Evolutionary conservation across 2,113 vertebrate genomes (phyloP).

Genomic region (Arvicanthis niloticus): DNA sequence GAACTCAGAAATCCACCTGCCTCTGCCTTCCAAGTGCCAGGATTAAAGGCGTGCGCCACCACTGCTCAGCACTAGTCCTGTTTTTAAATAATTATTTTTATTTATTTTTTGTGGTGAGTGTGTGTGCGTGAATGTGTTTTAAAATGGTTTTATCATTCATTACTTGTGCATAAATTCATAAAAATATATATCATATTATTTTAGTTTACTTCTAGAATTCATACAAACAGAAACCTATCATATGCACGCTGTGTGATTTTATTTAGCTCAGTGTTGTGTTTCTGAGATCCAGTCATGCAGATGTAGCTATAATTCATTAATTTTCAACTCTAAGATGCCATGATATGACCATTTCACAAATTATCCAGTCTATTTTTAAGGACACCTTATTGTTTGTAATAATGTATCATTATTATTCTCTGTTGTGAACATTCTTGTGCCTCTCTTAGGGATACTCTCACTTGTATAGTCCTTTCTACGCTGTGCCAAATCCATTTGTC

Average conservation of each 20-base stretch:
- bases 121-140: background rate
- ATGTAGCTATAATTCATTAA: background rate
- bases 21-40: no score
- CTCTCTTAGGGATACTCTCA: constrained; percentile 14
- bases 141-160: background rate
- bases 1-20: no score
- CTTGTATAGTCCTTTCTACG: background rate
- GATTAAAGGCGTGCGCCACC: no score
- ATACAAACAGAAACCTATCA: background rate
- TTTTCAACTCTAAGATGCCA: background rate
- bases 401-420: background rate
- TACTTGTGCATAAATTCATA: background rate
- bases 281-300: constrained; percentile 37
- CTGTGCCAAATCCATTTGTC: background rate
- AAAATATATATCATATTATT: background rate
- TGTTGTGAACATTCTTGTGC: background rate
- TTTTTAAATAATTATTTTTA: background rate
- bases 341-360: background rate
- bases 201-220: constrained; percentile 22
- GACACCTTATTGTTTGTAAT: background rate
- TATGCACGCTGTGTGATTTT: background rate
- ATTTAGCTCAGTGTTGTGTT: background rate
- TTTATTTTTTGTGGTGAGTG: background rate
- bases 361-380: background rate
- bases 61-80: background rate